Conservation (phyloP, 2,797 vertebrate genomes). For the Oreochromis grahami region DNA sequence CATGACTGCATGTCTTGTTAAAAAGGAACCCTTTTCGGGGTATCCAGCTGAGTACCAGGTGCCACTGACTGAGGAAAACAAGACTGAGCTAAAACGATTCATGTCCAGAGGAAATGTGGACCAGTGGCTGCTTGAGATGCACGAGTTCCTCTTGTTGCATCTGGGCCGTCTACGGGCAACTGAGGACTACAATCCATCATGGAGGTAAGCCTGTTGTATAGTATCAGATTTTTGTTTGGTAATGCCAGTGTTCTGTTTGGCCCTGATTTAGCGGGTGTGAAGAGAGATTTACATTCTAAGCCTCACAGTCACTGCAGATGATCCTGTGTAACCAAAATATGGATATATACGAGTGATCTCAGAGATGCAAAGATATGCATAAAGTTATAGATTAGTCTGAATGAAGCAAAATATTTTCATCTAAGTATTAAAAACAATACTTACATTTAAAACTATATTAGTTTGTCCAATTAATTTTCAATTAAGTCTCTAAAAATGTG, state of each 20-base stretch:
- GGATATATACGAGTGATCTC: background rate
- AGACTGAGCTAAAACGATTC: slow-evolving; percentile 67
- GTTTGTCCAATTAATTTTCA: background rate
- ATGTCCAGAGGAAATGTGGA: slow-evolving; percentile 70
- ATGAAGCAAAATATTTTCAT: accelerated
- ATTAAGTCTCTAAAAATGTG: background rate
- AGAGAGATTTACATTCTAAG: accelerated
- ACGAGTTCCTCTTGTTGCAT: slow-evolving; percentile 80
- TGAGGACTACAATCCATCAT: slow-evolving; percentile 57
- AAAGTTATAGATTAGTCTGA: accelerated
- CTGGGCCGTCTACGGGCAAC: slow-evolving; percentile 48
- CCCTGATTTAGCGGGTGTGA: background rate
- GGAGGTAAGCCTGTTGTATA: slow-evolving; percentile 71
- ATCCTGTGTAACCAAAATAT: background rate
- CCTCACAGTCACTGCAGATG: accelerated
- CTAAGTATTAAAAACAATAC: background rate
- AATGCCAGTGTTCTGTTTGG: background rate
- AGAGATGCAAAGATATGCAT: background rate
- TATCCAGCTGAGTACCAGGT: slow-evolving; percentile 65
- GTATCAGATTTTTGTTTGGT: accelerated
- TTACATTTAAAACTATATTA: background rate
- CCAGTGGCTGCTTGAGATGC: slow-evolving; percentile 82
- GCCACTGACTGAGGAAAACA: slow-evolving; percentile 49
- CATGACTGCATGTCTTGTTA: background rate
- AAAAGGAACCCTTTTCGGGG: slow-evolving; percentile 71